Conservation (phyloP, 2,797 vertebrate species). For the Megalops cyprinoides region DNA sequence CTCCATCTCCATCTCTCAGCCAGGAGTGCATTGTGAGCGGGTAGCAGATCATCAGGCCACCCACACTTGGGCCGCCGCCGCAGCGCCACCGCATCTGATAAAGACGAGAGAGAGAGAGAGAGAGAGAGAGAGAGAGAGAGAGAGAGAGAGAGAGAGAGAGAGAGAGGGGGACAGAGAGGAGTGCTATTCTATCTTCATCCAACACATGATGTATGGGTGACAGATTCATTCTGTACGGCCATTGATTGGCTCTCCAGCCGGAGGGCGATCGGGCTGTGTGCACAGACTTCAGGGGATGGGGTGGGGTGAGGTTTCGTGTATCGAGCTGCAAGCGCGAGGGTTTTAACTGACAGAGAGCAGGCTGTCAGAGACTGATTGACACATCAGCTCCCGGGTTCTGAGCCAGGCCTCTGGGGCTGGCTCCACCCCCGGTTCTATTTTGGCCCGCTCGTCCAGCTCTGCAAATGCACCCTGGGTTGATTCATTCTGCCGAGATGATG, state of each 20-base stretch:
- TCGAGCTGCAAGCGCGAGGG: background rate
- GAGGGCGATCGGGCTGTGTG: background rate
- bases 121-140: too few species aligned
- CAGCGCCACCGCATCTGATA: too few species aligned
- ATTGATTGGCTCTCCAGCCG: background rate
- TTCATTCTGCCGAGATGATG: background rate
- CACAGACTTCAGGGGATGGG: background rate
- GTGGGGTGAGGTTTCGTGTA: too few species aligned
- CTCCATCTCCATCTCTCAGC: background rate
- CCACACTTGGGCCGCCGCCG: too few species aligned
- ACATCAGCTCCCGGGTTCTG: background rate
- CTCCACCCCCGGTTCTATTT: background rate
- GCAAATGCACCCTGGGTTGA: too few species aligned
- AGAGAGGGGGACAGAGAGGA: too few species aligned
- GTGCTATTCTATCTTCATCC: too few species aligned
- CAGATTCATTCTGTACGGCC: background rate
- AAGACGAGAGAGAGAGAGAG: too few species aligned
- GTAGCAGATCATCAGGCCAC: too few species aligned
- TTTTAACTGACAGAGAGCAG: background rate
- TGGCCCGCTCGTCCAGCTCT: background rate
- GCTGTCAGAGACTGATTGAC: conserved; percentile 2
- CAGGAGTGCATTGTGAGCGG: too few species aligned
- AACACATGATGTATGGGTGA: background rate
- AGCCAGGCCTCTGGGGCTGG: background rate
- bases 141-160: too few species aligned